Base-by-base conservation (phyloP, 2,113 vertebrate species). In the Cephalopterus ornatus region DNA sequence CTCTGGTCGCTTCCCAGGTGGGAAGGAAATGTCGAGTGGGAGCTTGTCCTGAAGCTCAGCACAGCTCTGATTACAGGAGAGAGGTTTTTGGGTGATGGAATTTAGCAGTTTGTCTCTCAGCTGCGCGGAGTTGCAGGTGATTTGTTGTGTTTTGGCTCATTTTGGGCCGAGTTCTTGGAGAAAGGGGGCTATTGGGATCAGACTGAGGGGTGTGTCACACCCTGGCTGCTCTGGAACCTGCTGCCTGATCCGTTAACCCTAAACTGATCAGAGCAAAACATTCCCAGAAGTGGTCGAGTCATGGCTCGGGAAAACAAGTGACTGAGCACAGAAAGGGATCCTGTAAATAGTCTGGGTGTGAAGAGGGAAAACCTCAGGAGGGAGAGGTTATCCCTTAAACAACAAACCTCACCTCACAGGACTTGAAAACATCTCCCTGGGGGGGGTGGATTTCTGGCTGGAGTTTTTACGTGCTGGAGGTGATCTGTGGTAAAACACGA, bases 91-190 rank as follows among this genome's bases (percentile, higher is more conserved):
- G 35, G 46, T 0, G 10, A 2, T 20, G 22, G 27, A 8, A 24
- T 6, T 26, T 4, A 4, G 1, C 0, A 5, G 44, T 28, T 44
- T 28, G 3, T 21, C 23, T 37, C 5, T 12, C 8, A 27, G 2
- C 35, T 11, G 37, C 9, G 1, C 0, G 2, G 44, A n/a, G 15
- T 0, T 23, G 39, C 26, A 14, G 63, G 16, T n/a, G 52, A 21
- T 41, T 23, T 14, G 7, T 20, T 53, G 7, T 14, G 33, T 30
- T 68, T 59, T 26, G 4, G 17, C 18, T 76, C 4, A 0, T 24
- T 24, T 32, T 8, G 50, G 11, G 24, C 14, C 3, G 32, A 42
- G 49, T 9, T 42, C 26, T 6, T 27, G 8, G 22, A 55, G 63
- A n/a, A 35, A 9, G 3, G 1, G 39, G 68, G 24, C 41, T 1